Conservation (phyloP, 1,140 invertebrate genomes). For the Cydia splendana region DNA sequence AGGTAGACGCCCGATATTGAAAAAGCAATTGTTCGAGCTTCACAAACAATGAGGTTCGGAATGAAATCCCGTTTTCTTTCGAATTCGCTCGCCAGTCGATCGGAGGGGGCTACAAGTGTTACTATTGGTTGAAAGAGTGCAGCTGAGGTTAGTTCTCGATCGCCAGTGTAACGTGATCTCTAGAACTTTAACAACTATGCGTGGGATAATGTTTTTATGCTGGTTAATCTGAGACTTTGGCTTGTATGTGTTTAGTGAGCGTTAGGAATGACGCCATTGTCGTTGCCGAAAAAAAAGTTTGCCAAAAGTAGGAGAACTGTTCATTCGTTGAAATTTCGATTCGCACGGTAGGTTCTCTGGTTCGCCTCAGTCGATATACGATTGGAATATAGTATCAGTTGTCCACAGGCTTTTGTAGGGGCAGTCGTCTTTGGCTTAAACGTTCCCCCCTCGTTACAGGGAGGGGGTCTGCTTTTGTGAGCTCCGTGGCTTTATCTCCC, state of each 20-base stretch:
- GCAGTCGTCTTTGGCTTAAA: constrained; percentile 63
- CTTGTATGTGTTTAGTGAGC: too few species aligned
- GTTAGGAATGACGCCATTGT: too few species aligned
- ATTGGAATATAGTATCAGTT: background rate
- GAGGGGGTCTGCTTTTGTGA: constrained; percentile 10
- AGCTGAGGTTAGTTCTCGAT: background rate
- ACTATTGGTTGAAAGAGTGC: background rate
- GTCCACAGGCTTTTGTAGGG: constrained; percentile 59
- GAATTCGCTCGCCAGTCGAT: constrained; percentile 52
- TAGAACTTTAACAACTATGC: too few species aligned
- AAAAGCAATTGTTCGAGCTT: constrained; percentile 66
- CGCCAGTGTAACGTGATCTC: too few species aligned
- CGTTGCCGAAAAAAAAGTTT: too few species aligned
- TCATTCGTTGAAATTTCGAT: too few species aligned
- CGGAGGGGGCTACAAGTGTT: constrained; percentile 36
- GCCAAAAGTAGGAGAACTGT: too few species aligned
- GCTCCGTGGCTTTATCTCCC: constrained; percentile 21
- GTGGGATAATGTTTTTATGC: too few species aligned
- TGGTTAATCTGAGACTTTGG: too few species aligned
- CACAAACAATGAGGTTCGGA: constrained; percentile 63
- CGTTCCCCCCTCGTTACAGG: constrained; percentile 47
- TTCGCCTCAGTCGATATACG: background rate
- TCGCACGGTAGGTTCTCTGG: too few species aligned
- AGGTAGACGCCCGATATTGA: constrained; percentile 55
- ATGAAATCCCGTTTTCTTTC: constrained; percentile 67